Evolutionary conservation across 2,888 invertebrate genomes (phyloP), one percentile per base, ranked within the genome.

Genomic region (Nomada fucata): DNA sequence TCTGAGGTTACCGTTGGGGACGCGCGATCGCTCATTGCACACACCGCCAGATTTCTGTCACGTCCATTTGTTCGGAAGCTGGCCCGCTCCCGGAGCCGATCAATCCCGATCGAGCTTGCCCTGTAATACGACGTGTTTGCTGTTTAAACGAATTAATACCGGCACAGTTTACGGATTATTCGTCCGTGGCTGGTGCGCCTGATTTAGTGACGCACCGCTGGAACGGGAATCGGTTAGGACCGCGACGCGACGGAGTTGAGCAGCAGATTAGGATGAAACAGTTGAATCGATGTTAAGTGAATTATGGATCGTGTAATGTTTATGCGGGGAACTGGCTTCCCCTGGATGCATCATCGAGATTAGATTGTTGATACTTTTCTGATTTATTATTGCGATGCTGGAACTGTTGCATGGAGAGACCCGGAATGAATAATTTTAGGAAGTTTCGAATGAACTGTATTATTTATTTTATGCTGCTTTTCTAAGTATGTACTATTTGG

Each of bases 1-100:
- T 86, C 82, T 82, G 85, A 88, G 89, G 88, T 89, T 89, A 83
- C 89, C 85, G 70, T 44, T 65, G 83, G 82, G 80, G 82, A 83
- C 86, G 76, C 81, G 79, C 85, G 77, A 88, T 88, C 87, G 73
- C 76, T 89, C 88, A 87, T 87, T 89, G 82, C 84, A 68, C 73
- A 74, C 77, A 79, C 74, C 50, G 69, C 82, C 89, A 87, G 89
- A 89, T 88, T 89, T 79, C 88, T 79, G 83, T 89, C 85, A 74
- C 69, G 68, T 82, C 78, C 83, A 89, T 88, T 87, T 83, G 73
- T 85, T 74, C 81, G 52, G 65, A 61, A 42, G 23, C 69, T 53
- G 65, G 67, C 69, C 77, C 47, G 68, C 70, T 69, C 76, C 78
- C 55, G 26, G 59, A 57, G 26, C 47, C 65, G 75, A 74, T 77